Base-by-base conservation (phyloP, 53 echinoderm and acorn worm species). In the Crossaster papposus region DNA sequence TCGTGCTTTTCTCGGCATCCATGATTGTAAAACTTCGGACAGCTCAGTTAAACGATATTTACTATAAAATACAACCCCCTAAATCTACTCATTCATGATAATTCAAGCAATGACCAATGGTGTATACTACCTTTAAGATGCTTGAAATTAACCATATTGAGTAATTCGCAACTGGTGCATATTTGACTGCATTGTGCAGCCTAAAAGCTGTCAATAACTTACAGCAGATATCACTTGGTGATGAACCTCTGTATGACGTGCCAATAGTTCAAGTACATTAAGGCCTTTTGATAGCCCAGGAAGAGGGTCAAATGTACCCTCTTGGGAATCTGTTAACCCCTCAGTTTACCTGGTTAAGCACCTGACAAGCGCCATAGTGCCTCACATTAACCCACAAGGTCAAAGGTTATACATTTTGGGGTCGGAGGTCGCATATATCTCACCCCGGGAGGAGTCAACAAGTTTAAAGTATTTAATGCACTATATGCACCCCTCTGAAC, bases 271-370 rank as follows among this genome's bases (percentile, higher is more conserved):
- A 85, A 85, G 85, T 85, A 70, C 73, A 73, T 85, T 54, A 71
- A 85, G 72, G 72, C 73, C 85, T 28, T 30, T 72, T 85, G 70
- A 54, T 72, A 73, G 72, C 71, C 85, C 51, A 71, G 34, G 53
- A 85, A 85, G 85, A 85, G 85, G 85, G 85, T 73, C 85, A 85
- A 54, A 73, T 73, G 55, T 85, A 73, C 65, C 83, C 83, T 83
- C 83, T 83, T 70, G 37, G 26, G 44, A 70, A 70, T 15, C 20
- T 14, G 36, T 31, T 36, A 36, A 74, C 75, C 75, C 75, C 75
- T 35, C 75, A 36, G 37, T 70, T 70, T 63, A 81, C 12, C 63
- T 13, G 18, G 44, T 38, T 13, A 38, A 83, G 70, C 83, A n/a
- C 68, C 33, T 24, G 29, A 71, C 29, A 2, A 81, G 17, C 31